Base-by-base conservation (phyloP, 2,888 invertebrate genomes). In the Drosophila meridiana region DNA sequence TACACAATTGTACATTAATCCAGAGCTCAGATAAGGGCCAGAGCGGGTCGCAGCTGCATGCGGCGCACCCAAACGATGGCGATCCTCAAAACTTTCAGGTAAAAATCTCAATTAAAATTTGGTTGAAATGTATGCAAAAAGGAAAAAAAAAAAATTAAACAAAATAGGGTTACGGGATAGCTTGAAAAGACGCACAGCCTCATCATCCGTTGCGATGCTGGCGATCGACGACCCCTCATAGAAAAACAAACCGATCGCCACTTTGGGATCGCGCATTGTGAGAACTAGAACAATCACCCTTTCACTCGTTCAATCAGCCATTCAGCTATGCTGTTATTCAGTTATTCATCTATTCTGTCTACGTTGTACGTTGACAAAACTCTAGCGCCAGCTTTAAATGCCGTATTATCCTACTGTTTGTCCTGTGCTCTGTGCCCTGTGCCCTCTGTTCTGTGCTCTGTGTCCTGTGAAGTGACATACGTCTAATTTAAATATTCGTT, bases 51-150 rank as follows among this genome's bases (percentile, higher is more conserved):
- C 88, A 85, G 85, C 85, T 85, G 86, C 69, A 52, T 48, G 52
- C 40, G 45, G 50, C 73, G 65, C 70, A 78, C 70, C 52, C 70
- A 65, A 75, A 47, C 63, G 61, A 28, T 53, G 62, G 26, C 52
- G 72, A 78, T 56, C 65, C 72, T 69, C 40, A 53, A 43, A 59
- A 26, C 66, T 83, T 87, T 68, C 86, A 88, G 88, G 86, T 88
- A 88, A 83, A 86, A 84, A 80, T 80, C 83, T 75, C 75, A 85
- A 83, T 86, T 83, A 85, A 88, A 83, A 77, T 73, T 61, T 75
- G 69, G 70, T 81, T 71, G 56, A 85, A 84, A 82, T 30, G 72
- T 76, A 80, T 69, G 73, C 53, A 69, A 72, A 74, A 20, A 8
- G 32, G 7, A 14, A 63, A 34, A 58, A 43, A 47, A 63, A 7